Percentiles rank a stretch among this genome's conserved stretches.
phyloP scores from a whole-genome alignment of 2,113 vertebrate genomes.

The Zapornia atra region DNA sequence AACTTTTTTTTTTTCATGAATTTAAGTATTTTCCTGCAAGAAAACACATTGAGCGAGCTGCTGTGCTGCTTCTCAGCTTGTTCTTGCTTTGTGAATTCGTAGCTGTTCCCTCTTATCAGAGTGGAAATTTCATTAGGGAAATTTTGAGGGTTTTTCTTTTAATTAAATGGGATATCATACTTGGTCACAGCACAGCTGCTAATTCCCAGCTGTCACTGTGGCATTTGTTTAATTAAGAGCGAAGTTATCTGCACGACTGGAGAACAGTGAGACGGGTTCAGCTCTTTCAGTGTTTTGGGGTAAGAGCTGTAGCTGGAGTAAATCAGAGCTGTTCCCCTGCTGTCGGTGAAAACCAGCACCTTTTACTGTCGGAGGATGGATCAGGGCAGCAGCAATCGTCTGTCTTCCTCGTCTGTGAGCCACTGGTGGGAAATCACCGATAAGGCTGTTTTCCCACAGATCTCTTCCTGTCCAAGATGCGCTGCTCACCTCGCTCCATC shows the following conservation, averaged over 20 bases:
- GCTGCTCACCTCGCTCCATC: fast-evolving
- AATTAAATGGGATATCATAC: constrained; percentile 26
- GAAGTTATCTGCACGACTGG: neutral
- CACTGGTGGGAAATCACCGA: fast-evolving
- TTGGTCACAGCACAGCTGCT: constrained; percentile 12
- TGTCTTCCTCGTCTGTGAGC: neutral
- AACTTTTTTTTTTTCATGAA: neutral
- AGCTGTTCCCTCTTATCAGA: neutral
- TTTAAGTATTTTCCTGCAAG: neutral
- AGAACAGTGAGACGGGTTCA: neutral
- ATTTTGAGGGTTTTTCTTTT: constrained; percentile 19
- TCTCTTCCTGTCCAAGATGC: neutral
- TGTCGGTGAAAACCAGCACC: neutral
- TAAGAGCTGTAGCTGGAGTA: neutral
- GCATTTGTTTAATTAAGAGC: constrained; percentile 44
- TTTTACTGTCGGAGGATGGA: fast-evolving
- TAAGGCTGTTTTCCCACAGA: neutral
- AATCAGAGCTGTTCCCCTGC: fast-evolving
- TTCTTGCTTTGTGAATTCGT: neutral
- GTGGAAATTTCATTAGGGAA: constrained; percentile 24
- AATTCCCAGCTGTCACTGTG: constrained; percentile 35
- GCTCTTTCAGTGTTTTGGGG: neutral
- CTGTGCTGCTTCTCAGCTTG: neutral
- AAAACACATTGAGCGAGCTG: neutral
- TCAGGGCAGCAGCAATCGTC: fast-evolving